phyloP scores from a whole-genome alignment of 2,113 vertebrate genomes.

The Pseudolaguvia tuberculata region DNA sequence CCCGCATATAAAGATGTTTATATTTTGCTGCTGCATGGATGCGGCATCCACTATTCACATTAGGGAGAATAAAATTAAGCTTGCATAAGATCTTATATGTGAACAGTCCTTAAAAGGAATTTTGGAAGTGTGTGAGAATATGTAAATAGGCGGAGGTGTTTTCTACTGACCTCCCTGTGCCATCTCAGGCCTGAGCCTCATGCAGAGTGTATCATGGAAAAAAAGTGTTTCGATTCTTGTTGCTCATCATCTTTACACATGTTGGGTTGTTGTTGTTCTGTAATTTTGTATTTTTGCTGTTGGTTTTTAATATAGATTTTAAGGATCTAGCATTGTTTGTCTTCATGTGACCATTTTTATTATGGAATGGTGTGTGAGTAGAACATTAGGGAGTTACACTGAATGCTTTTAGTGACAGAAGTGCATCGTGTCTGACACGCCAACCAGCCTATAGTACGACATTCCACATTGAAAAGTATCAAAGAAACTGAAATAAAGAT shows the following conservation, averaged over 20 bases:
- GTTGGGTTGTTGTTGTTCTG: not conserved
- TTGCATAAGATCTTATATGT: too few species aligned
- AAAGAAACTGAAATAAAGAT: slow-evolving; percentile 54
- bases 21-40: too few species aligned
- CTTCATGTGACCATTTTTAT: slow-evolving; percentile 30
- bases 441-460: slow-evolving; percentile 41
- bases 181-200: not conserved
- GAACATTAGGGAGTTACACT: slow-evolving; percentile 22
- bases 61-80: too few species aligned
- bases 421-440: slow-evolving; percentile 30
- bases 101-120: too few species aligned
- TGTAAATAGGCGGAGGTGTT: slow-evolving; percentile 41
- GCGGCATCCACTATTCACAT: too few species aligned
- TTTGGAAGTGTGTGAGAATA: slow-evolving; percentile 39
- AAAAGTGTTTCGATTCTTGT: not conserved
- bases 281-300: not conserved
- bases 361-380: not conserved
- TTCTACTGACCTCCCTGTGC: not conserved
- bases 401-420: slow-evolving; percentile 29
- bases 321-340: slow-evolving; percentile 46
- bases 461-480: slow-evolving; percentile 46
- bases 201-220: slow-evolving; percentile 4
- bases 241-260: not conserved
- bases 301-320: slow-evolving; percentile 18
- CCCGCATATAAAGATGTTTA: too few species aligned